Base-by-base conservation (phyloP, 92 coral and sea anemone genomes). In the Diadumene lineata region DNA sequence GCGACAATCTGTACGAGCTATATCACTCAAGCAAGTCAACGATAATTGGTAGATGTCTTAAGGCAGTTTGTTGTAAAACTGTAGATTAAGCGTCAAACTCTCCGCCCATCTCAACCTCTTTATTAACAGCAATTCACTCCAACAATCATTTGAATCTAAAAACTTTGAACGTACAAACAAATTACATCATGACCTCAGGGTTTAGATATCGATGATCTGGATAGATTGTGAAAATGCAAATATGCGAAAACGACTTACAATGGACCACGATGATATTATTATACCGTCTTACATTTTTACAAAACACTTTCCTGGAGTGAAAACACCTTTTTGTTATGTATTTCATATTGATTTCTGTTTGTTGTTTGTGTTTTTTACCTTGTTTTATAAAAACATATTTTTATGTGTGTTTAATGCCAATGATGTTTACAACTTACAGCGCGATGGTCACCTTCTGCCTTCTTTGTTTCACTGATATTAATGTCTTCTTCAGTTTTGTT, bases 91-190 rank as follows among this genome's bases (percentile, higher is more conserved):
- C 15, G 61, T 2, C 53, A 66, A 30, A 17, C 75, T 1, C 33
- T 29, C 75, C 75, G 75, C 75, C 75, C 64, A 70, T 24, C 28
- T 11, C 64, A 30, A 29, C 75, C 75, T 34, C 24, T 64, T 70
- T 50, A 17, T 70, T 53, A 53, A 29, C 24, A 3, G 29, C 75
- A 32, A 70, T 70, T 70, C 23, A 70, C 11, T 15, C 55, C 61
- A 22, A 34, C 50, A 72, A 72, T 72, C 77, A 57, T 56, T 56
- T 23, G 22, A 56, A 53, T 70, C 75, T 70, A 11, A 31, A 15
- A 70, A 51, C 65, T 18, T 72, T 61, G 50, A 56, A 21, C 63
- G 66, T 43, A 33, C 53, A 72, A 57, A 71, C 65, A 30, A 56
- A 56, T 72, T 72, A 61, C 19, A 55, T 15, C 17, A 4, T 31